Evolutionary conservation across 2,888 invertebrate species (phyloP), one percentile per base, ranked within the genome.

Genomic region (Philhelius pedissequus): DNA sequence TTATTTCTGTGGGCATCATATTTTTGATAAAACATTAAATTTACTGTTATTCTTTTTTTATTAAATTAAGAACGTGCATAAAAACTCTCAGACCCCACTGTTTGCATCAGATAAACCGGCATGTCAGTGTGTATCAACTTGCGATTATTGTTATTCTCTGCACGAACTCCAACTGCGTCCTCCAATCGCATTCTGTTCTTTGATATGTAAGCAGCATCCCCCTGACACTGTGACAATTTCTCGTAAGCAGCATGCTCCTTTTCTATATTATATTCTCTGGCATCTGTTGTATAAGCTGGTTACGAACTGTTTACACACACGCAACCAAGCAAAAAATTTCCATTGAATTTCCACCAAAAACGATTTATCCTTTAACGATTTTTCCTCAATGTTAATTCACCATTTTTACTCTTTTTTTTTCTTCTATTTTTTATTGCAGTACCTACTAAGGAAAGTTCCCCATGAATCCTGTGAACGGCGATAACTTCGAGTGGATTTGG

Each of bases 381-480:
- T 13, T 38, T 9, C n/a, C n/a, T n/a, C 38, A 30, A n/a, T 50
- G 25, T 15, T 45, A 6, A 18, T 62, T 62, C 27, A 43, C 43
- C 30, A 13, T 13, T 9, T 45, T 35, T 60, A 1, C n/a, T 15
- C 32, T 52, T n/a, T 22, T 52, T 13, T 30, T 18, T 68, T 48
- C 30, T 15, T 32, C 48, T n/a, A 20, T 43, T 50, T 68, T 52
- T 27, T 22, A 54, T 83, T 78, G 11, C 74, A 83, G 83, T 43
- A 45, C n/a, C n/a, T n/a, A n/a, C n/a, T 13, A 52, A 32, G 6
- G 25, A 56, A 54, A 82, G 35, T 20, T 73, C 38, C 68, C 64
- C 62, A 83, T 78, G 82, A 69, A 66, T 78, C 78, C 74, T 74
- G 43, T 54, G 52, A 15, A 11, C 30, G 43, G 40, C 15, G 4